These are phyloP conservation scores for Chinchilla lanigera DNA, from an alignment of 2,113 vertebrate genomes.

Conservation along the genomic window DNA sequence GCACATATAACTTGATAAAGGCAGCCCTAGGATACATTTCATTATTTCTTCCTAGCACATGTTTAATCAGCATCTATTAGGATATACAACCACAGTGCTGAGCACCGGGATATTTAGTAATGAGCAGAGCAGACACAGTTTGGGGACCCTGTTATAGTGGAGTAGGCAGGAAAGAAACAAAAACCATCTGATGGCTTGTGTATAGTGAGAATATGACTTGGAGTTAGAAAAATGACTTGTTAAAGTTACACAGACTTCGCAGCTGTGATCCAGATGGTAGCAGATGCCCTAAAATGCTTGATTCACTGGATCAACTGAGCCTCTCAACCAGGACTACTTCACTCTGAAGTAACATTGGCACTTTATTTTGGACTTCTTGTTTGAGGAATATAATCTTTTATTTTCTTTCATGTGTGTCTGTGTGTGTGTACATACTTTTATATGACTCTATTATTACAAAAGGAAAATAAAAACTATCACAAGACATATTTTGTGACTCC, in stretches of 20 bases:
- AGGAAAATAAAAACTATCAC: background rate
- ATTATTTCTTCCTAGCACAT: background rate
- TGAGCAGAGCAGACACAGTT: background rate
- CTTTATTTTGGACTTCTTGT: background rate
- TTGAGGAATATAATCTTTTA: background rate
- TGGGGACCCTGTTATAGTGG: background rate
- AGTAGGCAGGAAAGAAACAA: background rate
- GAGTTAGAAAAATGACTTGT: background rate
- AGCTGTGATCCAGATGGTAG: background rate
- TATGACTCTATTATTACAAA: background rate
- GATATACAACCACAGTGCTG: background rate
- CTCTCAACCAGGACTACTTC: background rate
- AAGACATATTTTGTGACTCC: background rate
- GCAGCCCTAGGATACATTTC: background rate
- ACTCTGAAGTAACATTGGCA: background rate
- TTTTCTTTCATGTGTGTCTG: background rate
- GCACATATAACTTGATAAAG: background rate
- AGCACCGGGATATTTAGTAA: background rate
- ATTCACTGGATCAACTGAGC: background rate
- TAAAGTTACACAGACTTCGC: background rate
- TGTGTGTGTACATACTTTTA: background rate
- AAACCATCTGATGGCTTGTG: background rate
- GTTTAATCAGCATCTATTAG: background rate
- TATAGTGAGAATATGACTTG: background rate
- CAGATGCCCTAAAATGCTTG: background rate